Evolutionary conservation across 64 coral and sea anemone species (phyloP).

Genomic region (Porites australiensis): DNA sequence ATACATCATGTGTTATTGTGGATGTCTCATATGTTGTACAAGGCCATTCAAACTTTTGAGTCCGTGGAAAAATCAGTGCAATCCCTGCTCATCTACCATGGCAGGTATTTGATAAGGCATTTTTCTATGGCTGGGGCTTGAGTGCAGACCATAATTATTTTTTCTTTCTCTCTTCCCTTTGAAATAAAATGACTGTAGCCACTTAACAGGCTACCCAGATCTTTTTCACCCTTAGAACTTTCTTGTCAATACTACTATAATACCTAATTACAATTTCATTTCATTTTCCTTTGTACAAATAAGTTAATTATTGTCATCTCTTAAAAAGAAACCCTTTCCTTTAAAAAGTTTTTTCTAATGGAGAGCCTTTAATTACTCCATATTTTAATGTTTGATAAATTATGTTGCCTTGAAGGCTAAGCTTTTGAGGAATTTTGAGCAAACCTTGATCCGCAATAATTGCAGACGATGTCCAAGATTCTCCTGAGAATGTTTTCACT

Average conservation of each 20-base stretch:
- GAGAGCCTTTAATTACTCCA: too few species aligned
- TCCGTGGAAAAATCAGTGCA: too few species aligned
- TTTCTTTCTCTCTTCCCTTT: too few species aligned
- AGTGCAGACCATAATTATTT: too few species aligned
- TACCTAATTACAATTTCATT: not conserved
- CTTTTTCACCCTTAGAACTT: not conserved
- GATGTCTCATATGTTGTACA: not conserved
- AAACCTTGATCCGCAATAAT: not conserved
- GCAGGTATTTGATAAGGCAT: too few species aligned
- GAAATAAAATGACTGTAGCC: too few species aligned
- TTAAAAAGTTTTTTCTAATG: not conserved
- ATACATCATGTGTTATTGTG: too few species aligned
- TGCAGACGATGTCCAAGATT: not conserved
- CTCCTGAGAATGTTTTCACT: not conserved
- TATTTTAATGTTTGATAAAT: not conserved
- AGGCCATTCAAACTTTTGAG: not conserved
- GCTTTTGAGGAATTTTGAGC: not conserved
- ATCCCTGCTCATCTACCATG: too few species aligned
- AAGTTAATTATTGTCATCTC: not conserved
- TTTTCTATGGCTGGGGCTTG: too few species aligned
- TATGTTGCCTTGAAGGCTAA: slow-evolving; percentile 41
- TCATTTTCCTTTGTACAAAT: not conserved
- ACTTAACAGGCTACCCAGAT: too few species aligned
- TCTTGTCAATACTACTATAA: not conserved
- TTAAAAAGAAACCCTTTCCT: not conserved